These are phyloP conservation scores for Pristis pectinata DNA, from an alignment of 2,797 vertebrate genomes.

Conservation along the genomic window DNA sequence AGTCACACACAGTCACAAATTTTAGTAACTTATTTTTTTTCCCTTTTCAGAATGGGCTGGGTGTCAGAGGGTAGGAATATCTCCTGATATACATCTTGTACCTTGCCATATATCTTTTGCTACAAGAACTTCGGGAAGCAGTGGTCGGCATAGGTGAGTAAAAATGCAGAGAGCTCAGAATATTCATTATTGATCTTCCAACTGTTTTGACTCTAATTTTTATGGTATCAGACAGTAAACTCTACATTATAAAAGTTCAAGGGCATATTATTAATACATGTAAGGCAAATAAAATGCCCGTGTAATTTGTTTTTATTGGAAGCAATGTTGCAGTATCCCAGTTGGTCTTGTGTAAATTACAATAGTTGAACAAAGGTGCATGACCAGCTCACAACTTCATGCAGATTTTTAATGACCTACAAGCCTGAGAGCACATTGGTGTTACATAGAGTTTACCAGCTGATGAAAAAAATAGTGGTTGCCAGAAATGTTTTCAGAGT, in stretches of 20 bases:
- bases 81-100: conserved; percentile 84
- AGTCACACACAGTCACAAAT: neutral
- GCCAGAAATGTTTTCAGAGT: neutral
- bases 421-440: neutral
- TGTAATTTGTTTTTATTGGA: neutral
- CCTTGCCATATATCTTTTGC: conserved; percentile 93
- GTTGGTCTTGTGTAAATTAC: neutral
- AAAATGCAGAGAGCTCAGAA: neutral
- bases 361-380: neutral
- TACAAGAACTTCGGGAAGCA: conserved; percentile 63
- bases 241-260: neutral
- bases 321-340: neutral
- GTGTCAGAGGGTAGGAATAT: conserved; percentile 83
- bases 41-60: conserved; percentile 81
- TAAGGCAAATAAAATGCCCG: neutral
- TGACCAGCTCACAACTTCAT: neutral
- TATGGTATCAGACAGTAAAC: neutral
- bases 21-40: neutral
- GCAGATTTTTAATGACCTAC: neutral
- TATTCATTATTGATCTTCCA: neutral
- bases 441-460: neutral
- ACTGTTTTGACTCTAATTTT: neutral
- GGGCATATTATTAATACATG: neutral
- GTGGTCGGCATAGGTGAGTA: conserved; percentile 72
- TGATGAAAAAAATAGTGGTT: neutral